Evolutionary conservation across 2,888 invertebrate species (phyloP).

Genomic region (Odontocolon sp.): DNA sequence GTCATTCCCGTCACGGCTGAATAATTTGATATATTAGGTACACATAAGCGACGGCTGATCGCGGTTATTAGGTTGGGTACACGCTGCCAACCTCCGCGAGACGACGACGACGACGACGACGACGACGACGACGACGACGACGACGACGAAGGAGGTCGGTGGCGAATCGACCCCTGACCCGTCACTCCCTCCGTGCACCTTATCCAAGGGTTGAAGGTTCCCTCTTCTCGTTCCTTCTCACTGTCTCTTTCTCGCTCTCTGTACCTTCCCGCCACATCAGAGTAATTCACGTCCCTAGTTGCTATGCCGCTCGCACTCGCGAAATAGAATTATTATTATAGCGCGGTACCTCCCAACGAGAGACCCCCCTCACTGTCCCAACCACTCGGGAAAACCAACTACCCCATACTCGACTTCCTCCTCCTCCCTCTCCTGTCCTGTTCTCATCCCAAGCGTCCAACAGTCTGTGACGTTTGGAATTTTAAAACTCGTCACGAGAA

Average conservation of each 20-base stretch:
- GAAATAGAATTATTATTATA: constrained; percentile 78
- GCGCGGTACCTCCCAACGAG: constrained; percentile 59
- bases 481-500: constrained; percentile 41
- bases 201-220: constrained; percentile 41
- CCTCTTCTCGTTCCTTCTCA: constrained; percentile 45
- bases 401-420: constrained; percentile 21
- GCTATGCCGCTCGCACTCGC: constrained; percentile 76
- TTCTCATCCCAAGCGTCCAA: constrained; percentile 17
- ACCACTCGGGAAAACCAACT: no score
- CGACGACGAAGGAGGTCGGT: constrained; percentile 25
- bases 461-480: constrained; percentile 41
- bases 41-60: constrained; percentile 80
- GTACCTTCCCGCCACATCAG: constrained; percentile 50
- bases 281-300: constrained; percentile 74
- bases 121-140: constrained; percentile 14
- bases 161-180: constrained; percentile 69
- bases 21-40: constrained; percentile 79
- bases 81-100: constrained; percentile 67
- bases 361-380: constrained; percentile 40
- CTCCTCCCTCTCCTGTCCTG: constrained; percentile 4
- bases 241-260: constrained; percentile 37
- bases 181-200: constrained; percentile 36
- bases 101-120: constrained; percentile 39
- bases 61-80: constrained; percentile 79
- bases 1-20: constrained; percentile 76